Conservation (phyloP, 2,888 invertebrate genomes). For the Caenorhabditis sulstoni region DNA sequence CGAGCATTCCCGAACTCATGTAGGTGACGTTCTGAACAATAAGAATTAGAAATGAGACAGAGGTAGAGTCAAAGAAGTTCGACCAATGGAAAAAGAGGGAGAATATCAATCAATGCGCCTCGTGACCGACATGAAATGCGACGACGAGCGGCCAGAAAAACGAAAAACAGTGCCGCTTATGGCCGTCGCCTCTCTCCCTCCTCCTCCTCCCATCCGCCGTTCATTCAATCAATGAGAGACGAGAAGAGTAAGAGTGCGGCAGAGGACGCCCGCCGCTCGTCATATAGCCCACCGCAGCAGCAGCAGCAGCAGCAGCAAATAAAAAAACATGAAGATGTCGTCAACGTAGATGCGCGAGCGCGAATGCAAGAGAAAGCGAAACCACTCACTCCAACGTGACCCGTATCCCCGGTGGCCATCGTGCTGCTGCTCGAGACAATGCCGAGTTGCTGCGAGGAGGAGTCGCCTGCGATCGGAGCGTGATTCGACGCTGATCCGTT, state of each 20-base stretch:
- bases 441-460: slow-evolving; percentile 37
- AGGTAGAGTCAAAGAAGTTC: not conserved
- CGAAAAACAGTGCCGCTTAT: slow-evolving; percentile 57
- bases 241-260: slow-evolving; percentile 34
- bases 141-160: slow-evolving; percentile 30
- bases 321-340: slow-evolving; percentile 29
- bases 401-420: slow-evolving; percentile 63
- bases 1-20: slow-evolving; percentile 50
- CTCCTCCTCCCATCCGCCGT: slow-evolving; percentile 25
- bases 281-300: slow-evolving; percentile 43
- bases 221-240: slow-evolving; percentile 40
- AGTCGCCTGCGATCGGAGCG: slow-evolving; percentile 41
- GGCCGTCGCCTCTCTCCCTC: slow-evolving; percentile 44
- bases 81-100: not conserved
- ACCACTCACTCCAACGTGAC: slow-evolving; percentile 55
- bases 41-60: not conserved
- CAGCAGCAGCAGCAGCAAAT: slow-evolving; percentile 17
- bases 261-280: slow-evolving; percentile 27
- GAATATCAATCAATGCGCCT: slow-evolving; percentile 38
- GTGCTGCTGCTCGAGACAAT: slow-evolving; percentile 35
- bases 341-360: slow-evolving; percentile 31
- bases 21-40: slow-evolving; percentile 56
- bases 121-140: slow-evolving; percentile 54
- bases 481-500: slow-evolving; percentile 58
- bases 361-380: slow-evolving; percentile 20